phyloP scores from a whole-genome alignment of 1,140 invertebrate species.

The Nasonia longicornis region DNA sequence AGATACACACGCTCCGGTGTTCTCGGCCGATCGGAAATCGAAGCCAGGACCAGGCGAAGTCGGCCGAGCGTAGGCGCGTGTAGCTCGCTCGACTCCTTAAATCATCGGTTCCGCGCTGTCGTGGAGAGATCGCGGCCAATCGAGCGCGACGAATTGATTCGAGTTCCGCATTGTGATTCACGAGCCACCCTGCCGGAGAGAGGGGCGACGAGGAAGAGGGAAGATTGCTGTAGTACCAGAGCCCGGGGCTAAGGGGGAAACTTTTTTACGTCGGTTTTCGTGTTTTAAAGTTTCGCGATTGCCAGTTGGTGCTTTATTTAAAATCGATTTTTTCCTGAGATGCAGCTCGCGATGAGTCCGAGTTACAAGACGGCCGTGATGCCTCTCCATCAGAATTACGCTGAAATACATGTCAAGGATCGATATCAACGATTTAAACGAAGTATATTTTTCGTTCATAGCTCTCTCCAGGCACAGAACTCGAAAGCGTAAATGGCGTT shows the following conservation, averaged over 20 bases:
- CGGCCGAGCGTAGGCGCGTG: neutral
- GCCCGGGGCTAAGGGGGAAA: neutral
- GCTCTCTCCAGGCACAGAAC: neutral
- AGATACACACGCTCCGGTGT: neutral
- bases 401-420: too few species aligned
- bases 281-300: neutral
- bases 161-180: constrained; percentile 45
- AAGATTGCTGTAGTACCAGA: constrained; percentile 4
- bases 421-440: neutral
- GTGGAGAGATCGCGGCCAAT: constrained; percentile 35
- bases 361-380: neutral
- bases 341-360: neutral
- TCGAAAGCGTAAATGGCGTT: neutral
- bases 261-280: neutral
- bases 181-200: neutral
- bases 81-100: constrained; percentile 34
- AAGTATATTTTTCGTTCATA: neutral
- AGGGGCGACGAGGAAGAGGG: neutral
- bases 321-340: neutral
- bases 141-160: constrained; percentile 43
- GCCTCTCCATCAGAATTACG: neutral
- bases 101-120: constrained; percentile 19
- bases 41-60: neutral
- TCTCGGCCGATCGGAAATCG: constrained; percentile 32
- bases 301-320: neutral